phyloP scores from a whole-genome alignment of 1,140 invertebrate genomes.

The Papilio aristodemus region DNA sequence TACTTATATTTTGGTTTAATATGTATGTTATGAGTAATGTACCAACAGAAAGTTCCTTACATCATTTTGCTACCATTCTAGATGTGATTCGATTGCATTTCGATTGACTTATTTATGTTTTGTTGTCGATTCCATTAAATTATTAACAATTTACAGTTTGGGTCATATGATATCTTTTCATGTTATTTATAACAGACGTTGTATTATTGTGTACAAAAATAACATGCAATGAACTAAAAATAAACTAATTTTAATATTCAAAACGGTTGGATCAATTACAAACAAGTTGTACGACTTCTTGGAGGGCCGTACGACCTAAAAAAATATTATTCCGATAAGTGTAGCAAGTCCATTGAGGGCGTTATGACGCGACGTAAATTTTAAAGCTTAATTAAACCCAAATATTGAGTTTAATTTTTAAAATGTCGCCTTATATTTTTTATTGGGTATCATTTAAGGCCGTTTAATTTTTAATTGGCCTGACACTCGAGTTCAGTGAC shows the following conservation, averaged over 20 bases:
- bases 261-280: conserved; percentile 28
- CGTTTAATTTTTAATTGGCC: conserved; percentile 27
- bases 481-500: conserved; percentile 19
- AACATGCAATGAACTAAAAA: conserved; percentile 8
- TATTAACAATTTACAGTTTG: too few relatives aligned
- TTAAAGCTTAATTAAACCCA: conserved; percentile 30
- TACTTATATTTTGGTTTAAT: too few relatives aligned
- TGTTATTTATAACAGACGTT: too few relatives aligned
- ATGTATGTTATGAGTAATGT: too few relatives aligned
- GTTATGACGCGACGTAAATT: conserved; percentile 24
- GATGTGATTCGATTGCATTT: too few relatives aligned
- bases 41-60: too few relatives aligned
- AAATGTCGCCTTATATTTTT: conserved; percentile 20
- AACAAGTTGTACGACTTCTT: neutral
- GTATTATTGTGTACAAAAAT: conserved; percentile 1
- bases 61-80: too few relatives aligned
- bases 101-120: too few relatives aligned
- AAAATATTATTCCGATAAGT: neutral
- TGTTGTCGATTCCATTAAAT: too few relatives aligned
- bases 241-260: neutral
- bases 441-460: conserved; percentile 22
- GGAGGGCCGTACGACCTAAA: neutral
- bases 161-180: too few relatives aligned
- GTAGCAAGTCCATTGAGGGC: conserved; percentile 12
- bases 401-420: conserved; percentile 5